Base-by-base conservation (phyloP, 2,797 vertebrate species). In the Phataginus tricuspis region DNA sequence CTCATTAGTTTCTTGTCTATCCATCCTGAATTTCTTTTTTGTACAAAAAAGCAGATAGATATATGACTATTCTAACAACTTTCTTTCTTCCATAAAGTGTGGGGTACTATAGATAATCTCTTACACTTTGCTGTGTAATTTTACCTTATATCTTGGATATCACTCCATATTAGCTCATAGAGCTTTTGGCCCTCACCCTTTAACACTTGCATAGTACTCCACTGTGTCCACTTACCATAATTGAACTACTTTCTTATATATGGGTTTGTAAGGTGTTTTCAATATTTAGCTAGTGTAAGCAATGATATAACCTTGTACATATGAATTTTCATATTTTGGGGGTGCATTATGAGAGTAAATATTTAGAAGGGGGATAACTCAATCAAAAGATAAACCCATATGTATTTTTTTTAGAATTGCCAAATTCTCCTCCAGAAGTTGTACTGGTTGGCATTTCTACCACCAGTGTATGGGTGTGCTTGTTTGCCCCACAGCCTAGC, bases 251-350 rank as follows among this genome's bases (percentile, higher is more conserved):
- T 21, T 68, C 21, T 79, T 61, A 39, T 27, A 18, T 79, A 3
- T 63, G 49, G 18, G 18, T 82, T 25, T 89, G 23, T 89, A 31
- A 49, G 14, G 64, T 72, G 21, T 88, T 83, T 66, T 57, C 39
- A 37, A 0, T 74, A 89, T 66, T 74, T 82, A 66, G 23, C 6
- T 66, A 34, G 74, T 71, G 21, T 2, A 86, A 74, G 23, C 51
- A 85, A 1, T 19, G 86, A 39, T 51, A 57, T 77, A 64, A 55
- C 27, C 3, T 53, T 77, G 29, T 34, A 9, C 57, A 31, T 77
- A n/a, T 92, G 39, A 72, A 14, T 91, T 95, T 85, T 89, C 59
- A 66, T 88, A 34, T 63, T 19, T 57, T 91, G 66, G 27, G n/a
- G 63, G 29, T 57, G 6, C 57, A 42, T 85, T 29, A 5, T 51